Percentiles rank a stretch among this genome's conserved stretches.
Conservation (phyloP, 2,888 invertebrate species). For the Pristionchus maxplancki region DNA sequence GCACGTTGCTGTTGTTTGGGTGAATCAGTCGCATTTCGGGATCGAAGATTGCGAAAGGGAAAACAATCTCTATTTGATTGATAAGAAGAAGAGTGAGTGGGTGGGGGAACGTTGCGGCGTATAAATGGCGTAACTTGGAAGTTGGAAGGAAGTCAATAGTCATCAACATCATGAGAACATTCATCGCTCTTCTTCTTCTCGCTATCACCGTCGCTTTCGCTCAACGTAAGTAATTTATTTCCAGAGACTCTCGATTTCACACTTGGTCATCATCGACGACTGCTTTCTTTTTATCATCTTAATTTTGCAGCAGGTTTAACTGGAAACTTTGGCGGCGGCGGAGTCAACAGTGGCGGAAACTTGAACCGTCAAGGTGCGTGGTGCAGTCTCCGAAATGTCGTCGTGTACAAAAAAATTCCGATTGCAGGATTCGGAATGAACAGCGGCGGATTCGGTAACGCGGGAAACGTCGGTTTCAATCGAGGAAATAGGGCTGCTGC, state of each 20-base stretch:
- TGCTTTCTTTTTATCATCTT: too few species aligned
- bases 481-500: conserved; percentile 17
- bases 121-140: conserved; percentile 10
- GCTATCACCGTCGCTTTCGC: background rate
- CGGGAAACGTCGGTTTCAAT: background rate
- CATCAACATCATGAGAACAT: background rate
- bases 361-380: background rate
- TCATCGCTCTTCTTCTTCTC: background rate
- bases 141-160: background rate
- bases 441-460: background rate
- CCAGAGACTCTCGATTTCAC: background rate
- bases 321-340: background rate
- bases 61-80: background rate
- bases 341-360: background rate
- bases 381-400: background rate
- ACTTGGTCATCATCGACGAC: too few species aligned
- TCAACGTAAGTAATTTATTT: background rate
- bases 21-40: background rate
- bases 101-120: background rate
- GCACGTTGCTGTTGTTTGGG: conserved; percentile 13
- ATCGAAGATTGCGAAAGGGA: background rate
- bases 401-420: background rate
- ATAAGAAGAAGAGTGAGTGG: background rate
- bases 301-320: background rate
- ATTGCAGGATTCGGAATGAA: background rate